These are phyloP conservation scores for Onychostruthus taczanowskii DNA, from an alignment of 2,113 vertebrate species.

Conservation along the genomic window DNA sequence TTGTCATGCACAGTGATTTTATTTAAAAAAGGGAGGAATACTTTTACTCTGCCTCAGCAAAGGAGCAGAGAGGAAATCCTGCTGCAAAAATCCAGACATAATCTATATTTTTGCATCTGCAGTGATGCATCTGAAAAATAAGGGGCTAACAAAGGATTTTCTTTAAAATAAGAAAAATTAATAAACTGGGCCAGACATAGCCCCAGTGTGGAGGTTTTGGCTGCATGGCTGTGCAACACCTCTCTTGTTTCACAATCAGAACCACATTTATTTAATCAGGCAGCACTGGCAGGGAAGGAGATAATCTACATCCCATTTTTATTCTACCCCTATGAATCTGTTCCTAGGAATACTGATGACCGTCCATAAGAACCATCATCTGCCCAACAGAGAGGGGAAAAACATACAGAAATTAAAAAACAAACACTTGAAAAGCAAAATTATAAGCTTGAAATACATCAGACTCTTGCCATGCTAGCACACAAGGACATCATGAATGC, in stretches of 20 bases:
- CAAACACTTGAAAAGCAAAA: background rate
- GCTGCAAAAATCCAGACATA: background rate
- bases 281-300: background rate
- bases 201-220: background rate
- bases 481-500: background rate
- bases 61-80: background rate
- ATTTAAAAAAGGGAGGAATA: background rate
- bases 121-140: background rate
- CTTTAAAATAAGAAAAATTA: constrained; percentile 4
- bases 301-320: background rate
- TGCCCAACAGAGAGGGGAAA: background rate
- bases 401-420: background rate
- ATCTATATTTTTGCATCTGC: background rate
- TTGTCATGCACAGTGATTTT: background rate
- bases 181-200: background rate
- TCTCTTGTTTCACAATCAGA: background rate
- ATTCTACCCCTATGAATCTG: background rate
- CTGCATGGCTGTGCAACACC: rapidly evolving
- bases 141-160: background rate
- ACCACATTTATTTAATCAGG: background rate
- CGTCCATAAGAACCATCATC: background rate
- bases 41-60: background rate
- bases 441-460: background rate
- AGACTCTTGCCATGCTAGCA: background rate
- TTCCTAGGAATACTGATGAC: background rate